These are phyloP conservation scores for Morone chrysops DNA, from an alignment of 2,113 vertebrate species.

Conservation along the genomic window DNA sequence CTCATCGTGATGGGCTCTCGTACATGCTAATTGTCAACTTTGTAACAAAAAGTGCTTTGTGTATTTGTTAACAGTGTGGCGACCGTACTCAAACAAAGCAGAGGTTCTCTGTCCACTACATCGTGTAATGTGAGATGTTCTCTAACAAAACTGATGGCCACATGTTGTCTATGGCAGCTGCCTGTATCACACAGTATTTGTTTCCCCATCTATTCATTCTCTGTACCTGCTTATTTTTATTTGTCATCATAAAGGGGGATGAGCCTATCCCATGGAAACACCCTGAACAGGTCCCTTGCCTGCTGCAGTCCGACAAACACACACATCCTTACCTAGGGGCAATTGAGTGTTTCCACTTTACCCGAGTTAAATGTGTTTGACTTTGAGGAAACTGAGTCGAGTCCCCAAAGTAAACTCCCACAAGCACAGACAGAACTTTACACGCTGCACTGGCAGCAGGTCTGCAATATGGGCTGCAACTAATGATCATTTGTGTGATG, in stretches of 20 bases:
- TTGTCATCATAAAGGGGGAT: background rate
- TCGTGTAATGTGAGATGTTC: background rate
- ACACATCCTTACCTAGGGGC: background rate
- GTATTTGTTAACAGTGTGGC: background rate
- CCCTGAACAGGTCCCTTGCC: background rate
- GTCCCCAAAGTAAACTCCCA: background rate
- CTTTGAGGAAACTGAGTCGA: background rate
- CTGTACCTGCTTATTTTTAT: background rate
- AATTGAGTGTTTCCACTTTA: conserved; percentile 25
- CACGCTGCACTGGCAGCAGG: background rate
- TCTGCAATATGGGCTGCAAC: background rate
- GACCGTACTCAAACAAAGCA: background rate
- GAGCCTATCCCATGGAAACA: background rate
- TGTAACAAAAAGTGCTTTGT: background rate
- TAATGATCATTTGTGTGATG: background rate
- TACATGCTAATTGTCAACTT: background rate
- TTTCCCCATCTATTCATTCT: background rate
- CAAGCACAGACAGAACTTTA: background rate
- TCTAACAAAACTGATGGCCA: background rate
- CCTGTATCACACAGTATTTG: background rate
- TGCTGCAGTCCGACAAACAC: background rate
- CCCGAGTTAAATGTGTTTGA: background rate
- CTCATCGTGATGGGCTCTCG: background rate
- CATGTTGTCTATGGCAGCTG: background rate
- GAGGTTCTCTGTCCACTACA: background rate